phyloP scores from a whole-genome alignment of 2,888 invertebrate species.

The Anarsia innoxiella region DNA sequence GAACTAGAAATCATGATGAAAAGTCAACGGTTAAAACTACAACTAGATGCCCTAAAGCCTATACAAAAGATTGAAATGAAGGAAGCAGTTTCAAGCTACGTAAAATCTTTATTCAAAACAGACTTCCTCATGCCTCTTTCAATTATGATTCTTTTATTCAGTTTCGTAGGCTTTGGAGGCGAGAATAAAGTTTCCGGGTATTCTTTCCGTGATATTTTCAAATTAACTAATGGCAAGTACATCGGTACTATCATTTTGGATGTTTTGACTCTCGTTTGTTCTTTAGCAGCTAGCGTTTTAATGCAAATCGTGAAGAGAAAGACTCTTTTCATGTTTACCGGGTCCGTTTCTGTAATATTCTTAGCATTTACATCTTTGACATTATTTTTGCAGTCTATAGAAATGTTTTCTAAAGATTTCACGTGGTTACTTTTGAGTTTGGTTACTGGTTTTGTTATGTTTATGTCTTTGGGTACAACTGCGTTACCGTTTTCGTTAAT shows the following conservation, averaged over 20 bases:
- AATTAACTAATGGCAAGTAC: constrained; percentile 24
- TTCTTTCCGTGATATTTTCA: constrained; percentile 21
- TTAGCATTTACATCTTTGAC: constrained; percentile 19
- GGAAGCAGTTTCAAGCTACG: constrained; percentile 17
- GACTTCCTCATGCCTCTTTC: constrained; percentile 26
- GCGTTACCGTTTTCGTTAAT: constrained; percentile 24
- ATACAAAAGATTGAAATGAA: constrained; percentile 18
- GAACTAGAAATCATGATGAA: constrained; percentile 22
- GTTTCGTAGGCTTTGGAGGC: constrained; percentile 24
- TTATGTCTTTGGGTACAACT: constrained; percentile 26
- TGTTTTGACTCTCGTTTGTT: constrained; percentile 23
- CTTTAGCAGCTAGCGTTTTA: constrained; percentile 24
- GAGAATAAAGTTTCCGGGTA: constrained; percentile 20
- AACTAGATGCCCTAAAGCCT: constrained; percentile 21
- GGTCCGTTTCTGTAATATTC: constrained; percentile 22
- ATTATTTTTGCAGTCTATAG: constrained; percentile 21
- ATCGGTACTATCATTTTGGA: constrained; percentile 25
- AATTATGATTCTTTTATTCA: constrained; percentile 25
- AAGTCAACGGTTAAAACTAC: constrained; percentile 20
- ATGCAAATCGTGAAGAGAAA: constrained; percentile 23
- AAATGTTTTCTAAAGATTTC: constrained; percentile 22
- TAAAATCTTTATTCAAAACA: constrained; percentile 21
- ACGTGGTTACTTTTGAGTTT: constrained; percentile 22
- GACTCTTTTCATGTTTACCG: constrained; percentile 23
- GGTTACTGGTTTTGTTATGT: constrained; percentile 24